These are phyloP conservation scores for Cettia cetti DNA, from an alignment of 2,113 vertebrate species.

Conservation along the genomic window DNA sequence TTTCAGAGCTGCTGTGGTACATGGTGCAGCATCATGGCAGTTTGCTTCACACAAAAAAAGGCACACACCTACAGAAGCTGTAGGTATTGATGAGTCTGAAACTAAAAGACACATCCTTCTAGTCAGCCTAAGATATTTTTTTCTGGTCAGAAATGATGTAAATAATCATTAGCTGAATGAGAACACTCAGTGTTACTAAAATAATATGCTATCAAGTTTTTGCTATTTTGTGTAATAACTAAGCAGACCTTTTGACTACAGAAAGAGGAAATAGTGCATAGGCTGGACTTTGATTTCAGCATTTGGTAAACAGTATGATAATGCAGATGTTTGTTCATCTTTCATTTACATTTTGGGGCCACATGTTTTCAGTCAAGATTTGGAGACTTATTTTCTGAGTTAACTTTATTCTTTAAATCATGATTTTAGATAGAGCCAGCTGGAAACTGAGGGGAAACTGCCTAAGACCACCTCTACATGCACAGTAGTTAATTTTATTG, in stretches of 20 bases:
- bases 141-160: background rate
- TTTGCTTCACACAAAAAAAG: background rate
- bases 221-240: background rate
- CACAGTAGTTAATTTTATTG: background rate
- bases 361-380: constrained; percentile 14
- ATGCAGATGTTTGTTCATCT: constrained; percentile 17
- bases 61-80: background rate
- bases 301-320: constrained; percentile 26
- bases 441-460: background rate
- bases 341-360: constrained; percentile 6
- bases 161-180: background rate
- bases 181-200: background rate
- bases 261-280: background rate
- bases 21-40: background rate
- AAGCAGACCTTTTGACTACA: background rate
- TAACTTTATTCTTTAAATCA: background rate
- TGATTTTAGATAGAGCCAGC: background rate
- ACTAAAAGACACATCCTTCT: background rate
- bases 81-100: background rate
- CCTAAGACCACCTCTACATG: background rate
- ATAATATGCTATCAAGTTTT: background rate
- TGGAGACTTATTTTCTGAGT: background rate
- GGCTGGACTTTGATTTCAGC: background rate
- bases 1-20: background rate
- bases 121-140: background rate